These are phyloP conservation scores for Ardeotis arabs DNA, from an alignment of 2,113 vertebrate genomes.

Conservation along the genomic window DNA sequence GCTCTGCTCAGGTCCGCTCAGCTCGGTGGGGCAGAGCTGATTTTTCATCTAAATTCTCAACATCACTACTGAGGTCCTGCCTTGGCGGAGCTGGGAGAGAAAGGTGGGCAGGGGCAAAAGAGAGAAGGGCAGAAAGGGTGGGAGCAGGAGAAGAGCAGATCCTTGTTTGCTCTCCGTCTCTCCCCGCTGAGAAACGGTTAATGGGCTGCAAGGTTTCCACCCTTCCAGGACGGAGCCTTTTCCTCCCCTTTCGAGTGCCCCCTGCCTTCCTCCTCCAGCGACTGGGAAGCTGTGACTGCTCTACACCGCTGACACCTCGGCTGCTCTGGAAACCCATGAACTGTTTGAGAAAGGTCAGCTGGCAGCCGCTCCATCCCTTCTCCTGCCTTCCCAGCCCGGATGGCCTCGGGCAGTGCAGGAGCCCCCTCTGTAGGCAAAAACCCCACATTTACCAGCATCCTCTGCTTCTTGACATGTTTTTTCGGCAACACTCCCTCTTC, in stretches of 20 bases:
- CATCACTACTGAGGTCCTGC: not conserved
- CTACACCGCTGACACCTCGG: slow-evolving; percentile 80
- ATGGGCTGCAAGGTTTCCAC: slow-evolving; percentile 34
- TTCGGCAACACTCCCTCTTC: not conserved
- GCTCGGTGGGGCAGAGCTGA: not conserved
- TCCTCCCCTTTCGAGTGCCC: slow-evolving; percentile 79
- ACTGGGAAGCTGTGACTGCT: slow-evolving; percentile 76
- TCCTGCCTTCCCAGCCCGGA: not conserved
- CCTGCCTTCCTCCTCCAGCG: slow-evolving; percentile 72
- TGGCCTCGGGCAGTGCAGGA: slow-evolving; percentile 52
- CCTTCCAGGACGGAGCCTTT: slow-evolving; percentile 43
- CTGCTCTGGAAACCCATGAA: slow-evolving; percentile 82
- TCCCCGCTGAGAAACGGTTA: not conserved
- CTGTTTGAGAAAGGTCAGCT: slow-evolving; percentile 84
- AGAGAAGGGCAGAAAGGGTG: not conserved
- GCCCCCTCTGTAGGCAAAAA: slow-evolving; percentile 77
- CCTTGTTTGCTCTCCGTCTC: not conserved
- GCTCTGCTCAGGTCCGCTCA: not conserved
- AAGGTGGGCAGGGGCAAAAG: not conserved
- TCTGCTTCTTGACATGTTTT: not conserved
- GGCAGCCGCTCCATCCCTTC: slow-evolving; percentile 62
- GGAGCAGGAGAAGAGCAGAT: not conserved
- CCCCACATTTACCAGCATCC: not conserved
- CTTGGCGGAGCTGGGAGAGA: not conserved
- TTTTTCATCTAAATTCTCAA: not conserved